Conservation (phyloP, 2,113 vertebrate genomes). For the Oreochromis aureus region DNA sequence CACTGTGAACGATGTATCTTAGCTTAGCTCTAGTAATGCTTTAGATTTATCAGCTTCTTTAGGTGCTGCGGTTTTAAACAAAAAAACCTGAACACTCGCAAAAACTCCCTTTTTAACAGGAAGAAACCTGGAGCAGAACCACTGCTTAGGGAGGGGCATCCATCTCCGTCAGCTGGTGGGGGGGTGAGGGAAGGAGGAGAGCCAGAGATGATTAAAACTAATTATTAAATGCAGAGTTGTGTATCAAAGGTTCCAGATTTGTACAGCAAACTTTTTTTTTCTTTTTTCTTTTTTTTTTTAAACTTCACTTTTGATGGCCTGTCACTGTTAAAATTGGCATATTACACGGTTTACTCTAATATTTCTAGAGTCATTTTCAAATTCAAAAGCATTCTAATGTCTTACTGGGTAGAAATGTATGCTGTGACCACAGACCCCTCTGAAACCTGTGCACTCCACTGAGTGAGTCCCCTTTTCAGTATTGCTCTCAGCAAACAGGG, state of each 20-base stretch:
- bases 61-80: background rate
- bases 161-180: background rate
- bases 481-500: background rate
- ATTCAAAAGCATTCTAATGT: background rate
- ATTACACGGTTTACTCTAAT: background rate
- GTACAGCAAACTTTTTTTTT: background rate
- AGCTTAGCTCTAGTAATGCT: background rate
- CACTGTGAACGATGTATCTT: background rate
- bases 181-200: no score
- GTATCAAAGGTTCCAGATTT: background rate
- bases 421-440: background rate
- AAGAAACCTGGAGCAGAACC: background rate
- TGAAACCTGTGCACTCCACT: background rate
- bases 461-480: background rate
- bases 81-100: rapidly evolving
- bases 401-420: background rate
- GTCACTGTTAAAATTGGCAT: background rate
- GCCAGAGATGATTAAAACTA: no score
- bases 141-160: background rate
- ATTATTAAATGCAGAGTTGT: background rate
- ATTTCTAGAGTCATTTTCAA: background rate
- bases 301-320: background rate
- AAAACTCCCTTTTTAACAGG: background rate
- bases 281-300: background rate
- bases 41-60: background rate